Percentiles rank a stretch among this genome's conserved stretches.
These are phyloP conservation scores for Oryzias dopingdopingensis DNA, from an alignment of 2,797 vertebrate species.

Conservation along the genomic window DNA sequence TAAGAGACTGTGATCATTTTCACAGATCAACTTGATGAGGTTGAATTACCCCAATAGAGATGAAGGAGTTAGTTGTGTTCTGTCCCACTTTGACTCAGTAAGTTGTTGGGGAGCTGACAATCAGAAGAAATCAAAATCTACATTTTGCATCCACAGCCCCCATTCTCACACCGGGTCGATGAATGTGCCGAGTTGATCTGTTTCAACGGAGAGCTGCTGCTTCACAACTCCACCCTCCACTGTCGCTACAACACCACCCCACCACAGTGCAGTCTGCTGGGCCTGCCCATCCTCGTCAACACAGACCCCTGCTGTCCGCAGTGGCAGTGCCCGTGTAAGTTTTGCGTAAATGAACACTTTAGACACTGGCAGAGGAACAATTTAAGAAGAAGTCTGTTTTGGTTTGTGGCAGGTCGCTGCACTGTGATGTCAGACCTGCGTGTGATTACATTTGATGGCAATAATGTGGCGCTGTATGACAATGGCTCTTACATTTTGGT, in stretches of 20 bases:
- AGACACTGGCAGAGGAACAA: background rate
- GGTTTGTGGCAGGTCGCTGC: constrained; percentile 83
- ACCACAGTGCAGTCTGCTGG: constrained; percentile 92
- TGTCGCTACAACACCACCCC: constrained; percentile 87
- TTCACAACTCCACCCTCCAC: constrained; percentile 91
- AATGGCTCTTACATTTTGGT: constrained; percentile 94
- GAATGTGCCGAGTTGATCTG: constrained; percentile 94
- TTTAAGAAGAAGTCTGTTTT: constrained; percentile 6
- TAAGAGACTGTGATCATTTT: no score
- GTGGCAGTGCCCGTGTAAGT: constrained; percentile 96
- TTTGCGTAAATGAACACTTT: background rate
- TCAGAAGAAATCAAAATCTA: background rate
- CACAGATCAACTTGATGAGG: no score
- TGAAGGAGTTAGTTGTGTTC: no score
- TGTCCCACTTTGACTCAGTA: no score
- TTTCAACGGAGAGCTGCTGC: constrained; percentile 87
- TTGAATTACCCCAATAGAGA: no score
- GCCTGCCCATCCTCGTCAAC: constrained; percentile 90
- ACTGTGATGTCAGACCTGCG: constrained; percentile 94
- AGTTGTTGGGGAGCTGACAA: no score
- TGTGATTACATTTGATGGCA: constrained; percentile 96
- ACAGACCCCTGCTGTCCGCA: constrained; percentile 92
- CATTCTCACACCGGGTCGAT: constrained; percentile 88
- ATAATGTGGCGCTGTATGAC: constrained; percentile 93
- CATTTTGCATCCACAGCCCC: constrained; percentile 76